These are phyloP conservation scores for Erpornis zantholeuca DNA, from an alignment of 2,113 vertebrate species.

Conservation along the genomic window DNA sequence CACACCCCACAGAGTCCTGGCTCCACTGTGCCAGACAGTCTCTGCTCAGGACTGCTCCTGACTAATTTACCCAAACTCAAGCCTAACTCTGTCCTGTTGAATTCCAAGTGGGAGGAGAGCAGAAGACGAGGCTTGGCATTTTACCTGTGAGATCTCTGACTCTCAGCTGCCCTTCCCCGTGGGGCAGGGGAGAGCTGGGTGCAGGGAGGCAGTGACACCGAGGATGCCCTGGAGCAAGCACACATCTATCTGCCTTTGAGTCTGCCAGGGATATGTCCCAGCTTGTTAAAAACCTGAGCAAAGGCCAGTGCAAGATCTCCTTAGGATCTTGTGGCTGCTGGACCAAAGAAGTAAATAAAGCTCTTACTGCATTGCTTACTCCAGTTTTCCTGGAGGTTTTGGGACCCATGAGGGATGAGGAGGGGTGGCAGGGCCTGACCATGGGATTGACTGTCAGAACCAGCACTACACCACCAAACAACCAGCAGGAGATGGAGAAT, in stretches of 20 bases:
- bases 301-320: neutral
- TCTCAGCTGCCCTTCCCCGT: neutral
- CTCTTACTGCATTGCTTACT: neutral
- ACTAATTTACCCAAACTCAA: neutral
- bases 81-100: neutral
- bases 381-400: neutral
- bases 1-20: neutral
- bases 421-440: neutral
- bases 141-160: neutral
- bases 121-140: neutral
- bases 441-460: neutral
- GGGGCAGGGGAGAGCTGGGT: neutral
- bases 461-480: neutral
- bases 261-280: neutral
- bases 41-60: neutral
- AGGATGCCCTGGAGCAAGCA: neutral
- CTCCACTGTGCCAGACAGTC: neutral
- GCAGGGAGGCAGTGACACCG: accelerated
- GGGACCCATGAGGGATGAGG: neutral
- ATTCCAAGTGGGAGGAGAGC: neutral
- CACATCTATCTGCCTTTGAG: neutral
- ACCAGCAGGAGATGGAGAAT: neutral
- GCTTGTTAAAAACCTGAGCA: neutral
- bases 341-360: neutral
- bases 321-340: neutral